Evolutionary conservation across 2,113 vertebrate species (phyloP), one percentile per base, ranked within the genome.

Genomic region (Choloepus hoffmanni): DNA sequence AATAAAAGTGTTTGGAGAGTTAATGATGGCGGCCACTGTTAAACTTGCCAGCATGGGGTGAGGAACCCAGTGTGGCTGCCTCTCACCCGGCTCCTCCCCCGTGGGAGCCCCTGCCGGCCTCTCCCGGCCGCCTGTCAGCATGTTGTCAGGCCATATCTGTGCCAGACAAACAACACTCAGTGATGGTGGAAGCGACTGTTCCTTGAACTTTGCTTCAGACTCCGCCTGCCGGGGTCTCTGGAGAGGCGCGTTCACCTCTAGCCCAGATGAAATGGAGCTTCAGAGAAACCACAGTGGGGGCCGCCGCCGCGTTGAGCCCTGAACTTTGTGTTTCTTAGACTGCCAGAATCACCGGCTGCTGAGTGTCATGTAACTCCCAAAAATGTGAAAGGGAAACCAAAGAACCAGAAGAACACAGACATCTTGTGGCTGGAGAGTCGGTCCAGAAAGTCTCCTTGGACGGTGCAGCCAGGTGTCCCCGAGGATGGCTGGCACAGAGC

Each of bases 361-460:
- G 36, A 95, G 97, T 96, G 97, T 98, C 97, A 96, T 95, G 86
- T 97, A 96, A 98, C 92, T 98, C 96, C 76, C 97, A 96, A 95
- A 92, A 97, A 97, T 97, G 94, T 95, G 83, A 96, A 67, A 93
- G 93, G 90, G 92, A 96, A 96, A 90, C 94, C 97, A 76, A 91
- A 97, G 96, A 96, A 93, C 95, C 55, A 33, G 78, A 98, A 87
- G 95, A 96, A 96, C 73, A 19, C 87, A 97, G 95, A 97, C 97
- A 95, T 96, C 96, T 94, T 91, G 96, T 94, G 95, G 96, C 88
- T 96, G 97, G 67, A 94, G 97, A 84, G 95, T 94, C 89, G 95
- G 82, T 89, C 96, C 95, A 95, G 89, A 97, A 98, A 85, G 95
- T 92, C 24, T 43, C 62, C 5, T 79, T 95, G 92, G 3, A 60